Base-by-base conservation (phyloP, 2,797 vertebrate genomes). In the Peromyscus eremicus region DNA sequence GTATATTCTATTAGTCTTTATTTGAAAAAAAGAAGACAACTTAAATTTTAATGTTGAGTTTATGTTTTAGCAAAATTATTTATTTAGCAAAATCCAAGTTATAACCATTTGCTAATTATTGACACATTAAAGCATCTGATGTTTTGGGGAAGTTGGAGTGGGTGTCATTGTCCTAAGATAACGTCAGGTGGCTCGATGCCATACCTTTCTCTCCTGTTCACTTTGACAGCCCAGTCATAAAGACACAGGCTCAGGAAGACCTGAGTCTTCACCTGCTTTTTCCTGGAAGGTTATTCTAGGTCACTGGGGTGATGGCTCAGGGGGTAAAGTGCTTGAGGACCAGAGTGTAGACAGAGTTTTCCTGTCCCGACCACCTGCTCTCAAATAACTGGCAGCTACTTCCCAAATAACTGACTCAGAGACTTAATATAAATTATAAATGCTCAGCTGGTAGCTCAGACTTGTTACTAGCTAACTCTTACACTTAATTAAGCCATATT, bases 21-120 rank as follows among this genome's bases (percentile, higher is more conserved):
- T 80, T 95, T 81, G 46, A 12, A 80, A 93, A 71, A 94, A 55
- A 10, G 60, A 29, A 25, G 8, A 95, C 93, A 49, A 11, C 88
- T 34, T 57, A 62, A 96, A 68, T 92, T 79, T 86, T 94, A 52
- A 94, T 90, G 95, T 62, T 82, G 80, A 94, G 40, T 17, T 95
- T 77, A 40, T 90, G 83, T 92, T 96, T 79, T 87, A 52, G 49
- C 49, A 52, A 14, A 14, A 52, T 12, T 14, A 52, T 52, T 52
- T 3, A n/a, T 25, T 83, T 81, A 92, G 70, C 68, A 86, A 82
- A 87, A 94, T 94, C 86, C 43, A 84, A 23, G 8, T 83, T 66
- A 10, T 76, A 94, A 40, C 25, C 52, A n/a, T 43, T 79, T 46
- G 73, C 4, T 89, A 32, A 46, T 77, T 76, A 9, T 43, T 73